Percentiles rank a stretch among this genome's conserved stretches.
These are phyloP conservation scores for Pristionchus exspectatus DNA, from an alignment of 2,888 invertebrate genomes.

Conservation along the genomic window DNA sequence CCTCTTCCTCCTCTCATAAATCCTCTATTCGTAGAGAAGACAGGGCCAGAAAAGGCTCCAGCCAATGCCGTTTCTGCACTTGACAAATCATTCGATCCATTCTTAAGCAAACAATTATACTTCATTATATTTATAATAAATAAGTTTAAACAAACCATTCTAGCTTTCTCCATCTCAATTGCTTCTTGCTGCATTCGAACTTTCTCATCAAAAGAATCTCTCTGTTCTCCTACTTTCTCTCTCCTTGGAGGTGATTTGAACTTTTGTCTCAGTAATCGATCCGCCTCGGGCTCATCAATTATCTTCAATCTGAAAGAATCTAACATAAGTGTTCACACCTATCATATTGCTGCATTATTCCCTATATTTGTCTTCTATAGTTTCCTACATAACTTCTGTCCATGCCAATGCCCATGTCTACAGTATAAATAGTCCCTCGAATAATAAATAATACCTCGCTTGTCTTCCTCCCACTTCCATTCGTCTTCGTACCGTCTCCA, in stretches of 20 bases:
- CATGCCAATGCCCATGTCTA: no score
- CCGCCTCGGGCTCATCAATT: neutral
- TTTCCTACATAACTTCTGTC: no score
- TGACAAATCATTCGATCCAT: neutral
- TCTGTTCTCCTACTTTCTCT: neutral
- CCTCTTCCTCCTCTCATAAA: constrained; percentile 16
- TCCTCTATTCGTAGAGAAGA: constrained; percentile 29
- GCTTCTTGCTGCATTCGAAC: constrained; percentile 39
- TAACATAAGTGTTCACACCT: neutral
- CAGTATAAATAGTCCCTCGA: neutral
- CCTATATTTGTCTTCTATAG: no score
- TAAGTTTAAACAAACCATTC: neutral
- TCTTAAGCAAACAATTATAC: neutral
- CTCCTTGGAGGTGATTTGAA: neutral
- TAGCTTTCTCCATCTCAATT: neutral
- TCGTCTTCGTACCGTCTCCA: neutral
- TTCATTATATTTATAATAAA: neutral
- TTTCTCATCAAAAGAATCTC: constrained; percentile 34
- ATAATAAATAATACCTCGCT: constrained; percentile 20
- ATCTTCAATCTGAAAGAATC: neutral
- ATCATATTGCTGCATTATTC: neutral
- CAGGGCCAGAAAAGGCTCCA: constrained; percentile 33
- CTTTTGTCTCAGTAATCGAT: constrained; percentile 38
- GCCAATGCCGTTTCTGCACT: neutral
- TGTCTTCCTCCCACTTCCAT: constrained; percentile 5